A percentile compares a stretch with the other conserved stretches of the same genome.
phyloP scores from a whole-genome alignment of 1,140 invertebrate genomes.

The Babylonia areolata region DNA sequence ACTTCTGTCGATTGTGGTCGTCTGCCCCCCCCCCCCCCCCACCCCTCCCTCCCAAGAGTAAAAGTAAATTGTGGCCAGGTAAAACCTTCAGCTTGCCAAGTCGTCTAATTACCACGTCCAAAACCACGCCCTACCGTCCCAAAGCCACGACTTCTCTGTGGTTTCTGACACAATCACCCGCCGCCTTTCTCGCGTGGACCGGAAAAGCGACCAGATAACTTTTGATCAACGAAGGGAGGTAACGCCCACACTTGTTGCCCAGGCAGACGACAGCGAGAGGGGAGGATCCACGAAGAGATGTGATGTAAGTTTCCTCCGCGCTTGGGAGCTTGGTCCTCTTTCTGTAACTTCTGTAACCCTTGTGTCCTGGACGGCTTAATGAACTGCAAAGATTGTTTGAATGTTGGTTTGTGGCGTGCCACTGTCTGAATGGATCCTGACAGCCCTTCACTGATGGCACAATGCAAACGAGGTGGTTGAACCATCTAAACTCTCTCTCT shows the following conservation, averaged over 20 bases:
- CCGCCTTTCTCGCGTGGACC: not conserved
- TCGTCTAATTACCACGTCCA: not conserved
- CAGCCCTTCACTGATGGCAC: not conserved
- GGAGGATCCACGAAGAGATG: not conserved
- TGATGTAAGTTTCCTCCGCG: not conserved
- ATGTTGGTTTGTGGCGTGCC: not conserved
- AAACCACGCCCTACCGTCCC: not conserved
- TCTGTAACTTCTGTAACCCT: not conserved
- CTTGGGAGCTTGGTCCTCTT: not conserved
- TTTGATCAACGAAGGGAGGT: slow-evolving; percentile 3
- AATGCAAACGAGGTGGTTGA: not conserved
- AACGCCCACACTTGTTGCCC: not conserved
- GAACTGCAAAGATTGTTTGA: slow-evolving; percentile 15
- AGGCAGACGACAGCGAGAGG: not conserved
- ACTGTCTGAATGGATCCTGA: not conserved
- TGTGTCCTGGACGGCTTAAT: not conserved
- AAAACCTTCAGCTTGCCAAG: not conserved
- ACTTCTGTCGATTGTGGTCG: no score
- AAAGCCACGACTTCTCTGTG: not conserved
- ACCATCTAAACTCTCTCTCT: not conserved
- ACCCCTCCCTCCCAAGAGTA: no score
- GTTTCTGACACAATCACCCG: not conserved
- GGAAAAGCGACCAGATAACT: slow-evolving; percentile 8
- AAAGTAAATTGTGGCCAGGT: not conserved
- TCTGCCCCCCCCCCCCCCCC: no score